Conservation (phyloP, 23 tunicate genomes). For the Clavelina lepadiformis region DNA sequence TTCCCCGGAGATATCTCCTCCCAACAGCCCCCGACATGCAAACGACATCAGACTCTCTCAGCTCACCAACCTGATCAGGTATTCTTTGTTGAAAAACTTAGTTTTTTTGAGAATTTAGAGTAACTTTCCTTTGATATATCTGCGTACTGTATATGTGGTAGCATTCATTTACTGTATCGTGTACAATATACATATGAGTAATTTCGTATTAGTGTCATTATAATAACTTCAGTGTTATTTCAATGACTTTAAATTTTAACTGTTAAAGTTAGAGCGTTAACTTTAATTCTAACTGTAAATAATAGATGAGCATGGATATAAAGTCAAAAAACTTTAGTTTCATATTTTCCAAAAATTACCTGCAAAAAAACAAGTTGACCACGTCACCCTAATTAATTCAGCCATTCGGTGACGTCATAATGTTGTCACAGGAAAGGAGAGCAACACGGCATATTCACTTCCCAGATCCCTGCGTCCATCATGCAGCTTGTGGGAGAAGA, state of each 20-base stretch:
- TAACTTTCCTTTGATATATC: neutral
- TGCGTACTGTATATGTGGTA: too few species aligned
- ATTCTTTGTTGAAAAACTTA: neutral
- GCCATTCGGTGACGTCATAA: too few species aligned
- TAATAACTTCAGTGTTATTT: neutral
- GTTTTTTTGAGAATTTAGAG: neutral
- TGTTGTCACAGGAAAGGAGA: constrained; percentile 90
- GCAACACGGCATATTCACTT: constrained; percentile 59
- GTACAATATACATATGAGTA: too few species aligned
- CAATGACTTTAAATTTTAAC: too few species aligned
- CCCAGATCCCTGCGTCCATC: constrained; percentile 75
- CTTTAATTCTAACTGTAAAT: too few species aligned
- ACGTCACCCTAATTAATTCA: too few species aligned
- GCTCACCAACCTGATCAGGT: constrained; percentile 69
- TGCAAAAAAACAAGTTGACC: too few species aligned
- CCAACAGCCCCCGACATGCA: constrained; percentile 43
- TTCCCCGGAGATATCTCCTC: constrained; percentile 63
- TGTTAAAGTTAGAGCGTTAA: too few species aligned
- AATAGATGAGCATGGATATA: too few species aligned
- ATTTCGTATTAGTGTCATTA: neutral
- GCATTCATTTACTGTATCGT: too few species aligned
- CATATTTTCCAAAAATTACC: too few species aligned
- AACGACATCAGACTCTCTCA: constrained; percentile 67
- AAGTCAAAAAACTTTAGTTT: too few species aligned
- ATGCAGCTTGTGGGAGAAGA: constrained; percentile 77